Conservation (phyloP, 53 echinoderm and acorn worm genomes). For the Holothuria leucospilota region DNA sequence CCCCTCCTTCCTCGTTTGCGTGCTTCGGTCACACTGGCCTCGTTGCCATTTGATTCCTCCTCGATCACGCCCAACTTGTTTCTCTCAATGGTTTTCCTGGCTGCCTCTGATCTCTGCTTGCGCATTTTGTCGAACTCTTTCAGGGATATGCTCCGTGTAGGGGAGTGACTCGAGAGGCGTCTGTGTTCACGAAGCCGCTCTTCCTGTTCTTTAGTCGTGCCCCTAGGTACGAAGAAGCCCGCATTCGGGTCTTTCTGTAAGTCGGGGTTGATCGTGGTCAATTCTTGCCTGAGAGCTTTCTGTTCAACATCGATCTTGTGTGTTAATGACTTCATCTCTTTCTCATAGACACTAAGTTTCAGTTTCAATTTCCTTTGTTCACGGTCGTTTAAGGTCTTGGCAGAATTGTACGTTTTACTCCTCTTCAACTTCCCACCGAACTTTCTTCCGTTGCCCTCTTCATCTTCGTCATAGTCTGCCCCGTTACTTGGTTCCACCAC, state of each 20-base stretch:
- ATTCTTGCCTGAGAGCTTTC: conserved; percentile 68
- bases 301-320: conserved; percentile 76
- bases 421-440: conserved; percentile 57
- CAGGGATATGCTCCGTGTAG: conserved; percentile 81
- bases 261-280: conserved; percentile 76
- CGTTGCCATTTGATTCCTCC: conserved; percentile 33
- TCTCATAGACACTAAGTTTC: conserved; percentile 68
- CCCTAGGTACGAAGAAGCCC: conserved; percentile 80
- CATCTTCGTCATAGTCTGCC: conserved; percentile 62
- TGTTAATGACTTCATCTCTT: conserved; percentile 62
- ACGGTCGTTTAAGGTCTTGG: conserved; percentile 85
- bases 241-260: conserved; percentile 67
- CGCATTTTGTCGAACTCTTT: conserved; percentile 85
- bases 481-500: conserved; percentile 54
- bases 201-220: conserved; percentile 79
- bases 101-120: conserved; percentile 45
- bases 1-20: conserved; percentile 65
- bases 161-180: conserved; percentile 45
- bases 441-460: conserved; percentile 50
- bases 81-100: conserved; percentile 56
- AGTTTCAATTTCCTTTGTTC: conserved; percentile 72
- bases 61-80: neutral
- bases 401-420: conserved; percentile 69
- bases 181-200: conserved; percentile 72
- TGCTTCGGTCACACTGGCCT: conserved; percentile 21